Evolutionary conservation across 2,113 vertebrate genomes (phyloP), one percentile per base, ranked within the genome.

Genomic region (Urocynchramus pylzowi): DNA sequence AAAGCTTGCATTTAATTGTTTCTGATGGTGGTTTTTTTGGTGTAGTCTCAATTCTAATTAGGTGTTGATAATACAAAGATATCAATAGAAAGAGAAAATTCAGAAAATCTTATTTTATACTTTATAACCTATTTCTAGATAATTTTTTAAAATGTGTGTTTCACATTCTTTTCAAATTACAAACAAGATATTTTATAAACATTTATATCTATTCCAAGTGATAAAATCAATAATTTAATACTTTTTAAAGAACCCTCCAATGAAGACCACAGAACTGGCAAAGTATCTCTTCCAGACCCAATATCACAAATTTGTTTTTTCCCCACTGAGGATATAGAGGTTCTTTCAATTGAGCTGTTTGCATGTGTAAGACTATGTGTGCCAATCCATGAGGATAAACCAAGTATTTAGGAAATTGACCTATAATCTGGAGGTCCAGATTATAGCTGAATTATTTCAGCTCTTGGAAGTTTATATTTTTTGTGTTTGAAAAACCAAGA

Each of bases 301-400:
- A 27, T 53, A 35, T 52, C 16, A 73, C 10, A 37, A 20, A 11
- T 42, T 37, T 42, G 0, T 5, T 30, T 82, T 86, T 70, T 17
- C 9, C 5, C 4, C 8, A 16, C 2, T 52, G 10, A n/a, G 5
- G 6, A 13, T 28, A 17, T 6, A 26, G 18, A 1, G 8, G 42
- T 74, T 4, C 21, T 80, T 80, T 67, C 41, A 81, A 2, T 3
- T 33, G 41, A 63, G 30, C 30, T 47, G 10, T 30, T 70, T 75
- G 7, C 10, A 7, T 4, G 3, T 26, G 19, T 67, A 76, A 85
- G 26, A 53, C 5, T 67, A 2, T 23, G 5, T 67, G 41, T 67
- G 33, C 22, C 67, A 67, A 12, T 63, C 33, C 39, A 21, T 28
- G 20, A 90, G 11, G 42, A 15, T 45, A 69, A 74, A 5, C n/a